A percentile compares a stretch with the other conserved stretches of the same genome.
These are phyloP conservation scores for Pocillopora grandis DNA, from an alignment of 92 coral and sea anemone genomes.

Conservation along the genomic window DNA sequence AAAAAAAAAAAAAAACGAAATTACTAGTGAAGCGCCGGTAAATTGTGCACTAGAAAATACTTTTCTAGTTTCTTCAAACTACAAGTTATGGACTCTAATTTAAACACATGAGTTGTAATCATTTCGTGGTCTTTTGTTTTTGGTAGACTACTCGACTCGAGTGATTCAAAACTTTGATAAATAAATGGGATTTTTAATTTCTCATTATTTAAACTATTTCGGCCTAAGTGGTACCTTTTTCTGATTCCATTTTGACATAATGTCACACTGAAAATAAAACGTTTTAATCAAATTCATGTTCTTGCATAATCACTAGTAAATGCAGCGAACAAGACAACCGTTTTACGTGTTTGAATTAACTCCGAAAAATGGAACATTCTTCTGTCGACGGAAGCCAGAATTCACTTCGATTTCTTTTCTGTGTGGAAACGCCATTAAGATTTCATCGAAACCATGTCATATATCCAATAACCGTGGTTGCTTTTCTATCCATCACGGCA, in stretches of 20 bases:
- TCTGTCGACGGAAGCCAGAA: background rate
- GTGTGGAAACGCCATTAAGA: background rate
- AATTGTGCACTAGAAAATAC: too few relatives aligned
- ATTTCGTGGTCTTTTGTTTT: too few relatives aligned
- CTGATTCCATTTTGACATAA: background rate
- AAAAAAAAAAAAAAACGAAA: too few relatives aligned
- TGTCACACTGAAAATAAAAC: background rate
- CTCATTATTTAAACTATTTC: background rate
- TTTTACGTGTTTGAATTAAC: background rate
- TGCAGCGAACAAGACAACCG: too few relatives aligned
- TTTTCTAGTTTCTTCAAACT: too few relatives aligned
- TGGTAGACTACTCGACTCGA: background rate
- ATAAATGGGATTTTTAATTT: background rate
- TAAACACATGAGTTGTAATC: too few relatives aligned
- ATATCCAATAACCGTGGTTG: background rate
- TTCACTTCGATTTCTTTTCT: background rate
- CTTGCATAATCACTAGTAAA: too few relatives aligned
- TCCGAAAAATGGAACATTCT: background rate
- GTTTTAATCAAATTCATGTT: too few relatives aligned
- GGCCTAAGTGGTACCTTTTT: background rate
- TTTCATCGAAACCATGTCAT: background rate
- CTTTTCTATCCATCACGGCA: constrained; percentile 20
- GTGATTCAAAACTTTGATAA: background rate
- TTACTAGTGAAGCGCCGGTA: too few relatives aligned
- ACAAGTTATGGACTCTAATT: too few relatives aligned